Base-by-base conservation (phyloP, 2,113 vertebrate species). In the Mionectes macconnelli region DNA sequence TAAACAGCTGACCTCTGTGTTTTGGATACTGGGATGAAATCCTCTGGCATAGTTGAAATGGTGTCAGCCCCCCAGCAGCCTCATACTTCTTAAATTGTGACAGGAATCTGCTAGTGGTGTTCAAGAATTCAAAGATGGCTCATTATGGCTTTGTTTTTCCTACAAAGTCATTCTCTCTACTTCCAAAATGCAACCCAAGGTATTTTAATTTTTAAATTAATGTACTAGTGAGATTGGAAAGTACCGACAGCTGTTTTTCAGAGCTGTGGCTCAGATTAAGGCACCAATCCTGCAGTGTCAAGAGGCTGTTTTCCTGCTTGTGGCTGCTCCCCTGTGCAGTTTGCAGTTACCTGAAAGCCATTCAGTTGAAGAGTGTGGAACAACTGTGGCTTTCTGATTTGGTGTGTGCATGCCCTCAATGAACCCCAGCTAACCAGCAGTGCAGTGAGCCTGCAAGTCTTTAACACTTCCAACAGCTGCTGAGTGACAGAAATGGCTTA, bases 1-100 rank as follows among this genome's bases (percentile, higher is more conserved):
- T 91, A 28, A 92, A 80, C 62, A 88, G 63, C 33, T 74, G 63
- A 69, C 33, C 50, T 88, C 50, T 23, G 14, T 69, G 60, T 81
- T 87, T 84, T 4, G 7, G 37, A 19, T 66, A 20, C 22, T 72
- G 68, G 44, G 31, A 33, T 24, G 15, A 81, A 81, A 86, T 89
- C 23, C 6, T 23, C 30, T 84, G 57, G 40, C 55, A 35, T 10
- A 39, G 52, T 3, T 95, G 67, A 47, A 66, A 68, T 13, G 44
- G 53, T 27, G 16, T 66, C 70, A 83, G 45, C 25, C 23, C 23
- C 12, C 37, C 3, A 12, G 27, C 45, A 72, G 49, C 47, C 17
- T 57, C 1, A 3, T 37, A 1, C 6, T 63, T 30, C 45, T 80
- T 27, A 24, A 28, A 14, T 37, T 8, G 21, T 0, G 1, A 39